Percentiles rank a stretch among this genome's conserved stretches.
Evolutionary conservation across 2,113 vertebrate species (phyloP).

Genomic region (Vulpes ferrilata): DNA sequence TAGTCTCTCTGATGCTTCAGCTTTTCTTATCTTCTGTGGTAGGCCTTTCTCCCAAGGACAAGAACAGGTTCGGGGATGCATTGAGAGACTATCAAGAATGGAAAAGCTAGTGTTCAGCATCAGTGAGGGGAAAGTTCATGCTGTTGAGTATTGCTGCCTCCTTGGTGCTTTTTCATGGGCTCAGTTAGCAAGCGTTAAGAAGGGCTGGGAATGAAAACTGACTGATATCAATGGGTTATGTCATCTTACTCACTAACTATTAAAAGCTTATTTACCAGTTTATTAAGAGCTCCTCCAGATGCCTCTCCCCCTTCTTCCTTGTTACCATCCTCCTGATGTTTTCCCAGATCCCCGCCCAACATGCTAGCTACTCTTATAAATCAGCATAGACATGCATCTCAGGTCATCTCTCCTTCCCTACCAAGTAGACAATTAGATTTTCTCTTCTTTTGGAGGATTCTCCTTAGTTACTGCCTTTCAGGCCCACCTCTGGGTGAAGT

Average conservation of each 20-base stretch:
- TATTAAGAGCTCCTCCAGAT: background rate
- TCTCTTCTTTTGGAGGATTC: background rate
- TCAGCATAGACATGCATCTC: background rate
- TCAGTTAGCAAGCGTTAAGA: background rate
- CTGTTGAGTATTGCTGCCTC: background rate
- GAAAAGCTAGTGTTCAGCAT: background rate
- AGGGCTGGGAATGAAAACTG: background rate
- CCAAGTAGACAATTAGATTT: background rate
- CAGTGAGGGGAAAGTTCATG: background rate
- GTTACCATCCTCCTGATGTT: background rate
- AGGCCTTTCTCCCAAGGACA: background rate
- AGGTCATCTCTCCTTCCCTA: background rate
- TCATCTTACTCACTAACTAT: background rate
- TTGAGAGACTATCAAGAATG: background rate
- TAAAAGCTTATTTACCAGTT: background rate
- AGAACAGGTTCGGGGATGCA: background rate
- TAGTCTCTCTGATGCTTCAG: background rate
- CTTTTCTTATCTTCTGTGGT: background rate
- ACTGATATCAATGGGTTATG: background rate
- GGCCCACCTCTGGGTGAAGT: background rate
- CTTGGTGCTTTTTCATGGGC: background rate
- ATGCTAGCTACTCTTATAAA: background rate
- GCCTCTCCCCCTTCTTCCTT: background rate
- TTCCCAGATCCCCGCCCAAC: background rate
- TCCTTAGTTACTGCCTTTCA: background rate